These are phyloP conservation scores for Platynereis dumerilii DNA, from an alignment of 2,888 invertebrate genomes.

Conservation along the genomic window DNA sequence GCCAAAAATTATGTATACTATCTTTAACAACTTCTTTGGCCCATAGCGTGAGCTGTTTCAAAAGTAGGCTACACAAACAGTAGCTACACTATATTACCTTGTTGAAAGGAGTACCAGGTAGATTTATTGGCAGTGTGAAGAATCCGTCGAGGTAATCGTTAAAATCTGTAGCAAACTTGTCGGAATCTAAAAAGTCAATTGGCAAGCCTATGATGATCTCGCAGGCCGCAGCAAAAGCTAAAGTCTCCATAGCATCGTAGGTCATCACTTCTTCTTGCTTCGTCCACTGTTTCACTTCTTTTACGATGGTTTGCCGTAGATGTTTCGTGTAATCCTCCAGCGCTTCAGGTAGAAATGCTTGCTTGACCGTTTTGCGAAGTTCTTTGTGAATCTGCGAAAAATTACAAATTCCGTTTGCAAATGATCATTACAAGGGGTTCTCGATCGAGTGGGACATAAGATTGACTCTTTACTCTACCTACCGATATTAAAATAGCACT, in stretches of 20 bases:
- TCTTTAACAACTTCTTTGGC: too few relatives aligned
- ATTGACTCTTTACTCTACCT: too few relatives aligned
- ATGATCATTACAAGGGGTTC: too few relatives aligned
- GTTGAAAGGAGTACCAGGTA: slow-evolving; percentile 25
- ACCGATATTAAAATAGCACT: too few relatives aligned
- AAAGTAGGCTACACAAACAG: too few relatives aligned
- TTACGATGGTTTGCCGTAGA: not conserved
- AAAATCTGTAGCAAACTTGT: not conserved
- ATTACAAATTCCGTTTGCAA: too few relatives aligned
- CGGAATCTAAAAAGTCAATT: not conserved
- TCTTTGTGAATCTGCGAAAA: not conserved
- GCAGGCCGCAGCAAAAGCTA: slow-evolving; percentile 1
- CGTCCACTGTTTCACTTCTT: slow-evolving; percentile 2
- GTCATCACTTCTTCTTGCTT: not conserved
- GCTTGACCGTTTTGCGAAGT: not conserved
- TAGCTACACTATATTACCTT: slow-evolving; percentile 17
- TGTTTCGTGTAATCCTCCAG: not conserved
- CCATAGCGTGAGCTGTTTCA: too few relatives aligned
- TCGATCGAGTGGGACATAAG: too few relatives aligned
- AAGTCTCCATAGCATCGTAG: not conserved
- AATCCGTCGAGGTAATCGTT: slow-evolving; percentile 8
- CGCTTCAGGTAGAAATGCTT: not conserved
- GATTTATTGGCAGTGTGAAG: slow-evolving; percentile 20
- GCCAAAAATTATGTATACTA: too few relatives aligned
- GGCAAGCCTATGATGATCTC: slow-evolving; percentile 10